Evolutionary conservation across 2,797 vertebrate genomes (phyloP).

Genomic region (Poecilia velifera): DNA sequence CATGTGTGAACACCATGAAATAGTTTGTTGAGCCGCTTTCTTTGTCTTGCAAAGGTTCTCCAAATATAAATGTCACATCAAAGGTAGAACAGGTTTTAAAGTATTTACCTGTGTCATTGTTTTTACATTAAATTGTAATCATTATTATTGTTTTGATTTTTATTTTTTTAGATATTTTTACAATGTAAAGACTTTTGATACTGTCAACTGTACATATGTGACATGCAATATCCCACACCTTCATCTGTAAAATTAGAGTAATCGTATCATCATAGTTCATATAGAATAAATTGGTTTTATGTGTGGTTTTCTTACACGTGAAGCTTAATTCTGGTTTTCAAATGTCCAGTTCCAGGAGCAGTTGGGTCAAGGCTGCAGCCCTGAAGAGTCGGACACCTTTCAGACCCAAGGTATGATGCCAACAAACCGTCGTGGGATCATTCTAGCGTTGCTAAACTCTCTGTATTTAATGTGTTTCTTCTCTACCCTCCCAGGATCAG

Average conservation of each 20-base stretch:
- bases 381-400: constrained; percentile 82
- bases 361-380: constrained; percentile 76
- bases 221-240: neutral
- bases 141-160: no score
- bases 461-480: constrained; percentile 8
- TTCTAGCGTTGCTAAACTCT: neutral
- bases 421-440: neutral
- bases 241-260: neutral
- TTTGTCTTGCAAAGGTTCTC: neutral
- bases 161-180: no score
- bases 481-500: constrained; percentile 68
- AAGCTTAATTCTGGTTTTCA: neutral
- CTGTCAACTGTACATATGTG: neutral
- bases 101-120: neutral
- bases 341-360: constrained; percentile 81
- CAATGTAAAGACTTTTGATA: neutral
- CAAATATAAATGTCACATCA: neutral
- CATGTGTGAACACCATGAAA: neutral
- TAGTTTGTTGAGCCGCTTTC: neutral
- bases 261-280: neutral
- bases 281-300: neutral
- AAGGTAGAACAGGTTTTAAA: neutral
- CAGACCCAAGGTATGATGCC: constrained; percentile 75
- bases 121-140: neutral
- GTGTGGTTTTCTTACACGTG: neutral